These are phyloP conservation scores for Pteropus alecto DNA, from an alignment of 2,113 vertebrate genomes.

Conservation along the genomic window DNA sequence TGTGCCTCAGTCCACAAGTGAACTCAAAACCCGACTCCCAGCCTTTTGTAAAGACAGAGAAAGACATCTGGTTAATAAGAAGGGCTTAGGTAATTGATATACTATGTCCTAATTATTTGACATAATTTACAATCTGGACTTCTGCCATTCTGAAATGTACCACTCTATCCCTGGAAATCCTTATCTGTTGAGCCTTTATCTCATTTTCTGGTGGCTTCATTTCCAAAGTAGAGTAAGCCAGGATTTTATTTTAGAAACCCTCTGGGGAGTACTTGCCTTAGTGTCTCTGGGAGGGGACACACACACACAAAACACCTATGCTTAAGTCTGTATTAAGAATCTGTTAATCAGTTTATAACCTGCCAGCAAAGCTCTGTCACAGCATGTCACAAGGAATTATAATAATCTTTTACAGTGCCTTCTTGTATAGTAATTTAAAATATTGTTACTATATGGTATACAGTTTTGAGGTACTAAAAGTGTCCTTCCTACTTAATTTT, in stretches of 20 bases:
- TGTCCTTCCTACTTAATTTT: conserved; percentile 50
- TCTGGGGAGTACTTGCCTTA: background rate
- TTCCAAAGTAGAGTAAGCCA: background rate
- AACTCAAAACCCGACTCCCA: background rate
- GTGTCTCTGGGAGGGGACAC: background rate
- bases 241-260: conserved; percentile 17
- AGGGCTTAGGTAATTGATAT: background rate
- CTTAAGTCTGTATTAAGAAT: conserved; percentile 20
- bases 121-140: background rate
- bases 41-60: background rate
- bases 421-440: conserved; percentile 39
- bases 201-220: background rate
- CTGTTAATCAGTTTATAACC: conserved; percentile 39
- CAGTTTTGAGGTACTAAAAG: conserved; percentile 7
- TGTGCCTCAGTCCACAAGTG: background rate
- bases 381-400: conserved; percentile 6
- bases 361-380: conserved; percentile 26
- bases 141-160: background rate
- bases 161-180: background rate
- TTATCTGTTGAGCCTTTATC: background rate
- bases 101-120: background rate
- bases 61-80: background rate
- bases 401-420: background rate
- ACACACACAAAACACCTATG: background rate
- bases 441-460: background rate